Percentiles rank a stretch among this genome's conserved stretches.
Conservation (phyloP, 1,140 invertebrate species). For the Spodoptera litura region DNA sequence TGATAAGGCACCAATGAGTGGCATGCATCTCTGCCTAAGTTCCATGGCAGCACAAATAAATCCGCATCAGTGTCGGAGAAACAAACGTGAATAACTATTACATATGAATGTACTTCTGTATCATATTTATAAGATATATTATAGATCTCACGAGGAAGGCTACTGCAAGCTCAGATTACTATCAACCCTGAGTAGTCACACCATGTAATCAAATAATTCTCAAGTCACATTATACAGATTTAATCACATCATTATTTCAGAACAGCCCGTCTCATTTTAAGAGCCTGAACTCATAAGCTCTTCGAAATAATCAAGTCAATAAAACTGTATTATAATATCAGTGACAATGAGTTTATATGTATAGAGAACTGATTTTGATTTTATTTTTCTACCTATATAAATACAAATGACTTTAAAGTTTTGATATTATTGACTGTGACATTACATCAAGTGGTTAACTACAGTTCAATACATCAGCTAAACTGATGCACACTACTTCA, state of each 20-base stretch:
- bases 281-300: no score
- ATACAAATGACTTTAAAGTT: neutral
- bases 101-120: conserved; percentile 1
- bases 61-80: neutral
- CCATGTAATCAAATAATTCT: conserved; percentile 14
- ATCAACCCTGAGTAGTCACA: conserved; percentile 31
- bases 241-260: no score
- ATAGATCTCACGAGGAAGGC: conserved; percentile 23
- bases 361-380: no score
- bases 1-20: conserved; percentile 41
- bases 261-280: no score
- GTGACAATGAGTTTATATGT: no score
- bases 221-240: neutral
- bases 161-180: conserved; percentile 36
- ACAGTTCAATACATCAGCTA: neutral
- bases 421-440: conserved; percentile 1
- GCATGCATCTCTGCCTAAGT: conserved; percentile 10
- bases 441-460: neutral
- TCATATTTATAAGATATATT: conserved; percentile 7
- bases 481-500: neutral
- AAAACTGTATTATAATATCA: no score
- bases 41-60: neutral
- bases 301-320: no score
- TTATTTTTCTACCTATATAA: conserved; percentile 14
- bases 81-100: conserved; percentile 23